Evolutionary conservation across 2,797 vertebrate genomes (phyloP).

Genomic region (Lepilemur septentrionalis): DNA sequence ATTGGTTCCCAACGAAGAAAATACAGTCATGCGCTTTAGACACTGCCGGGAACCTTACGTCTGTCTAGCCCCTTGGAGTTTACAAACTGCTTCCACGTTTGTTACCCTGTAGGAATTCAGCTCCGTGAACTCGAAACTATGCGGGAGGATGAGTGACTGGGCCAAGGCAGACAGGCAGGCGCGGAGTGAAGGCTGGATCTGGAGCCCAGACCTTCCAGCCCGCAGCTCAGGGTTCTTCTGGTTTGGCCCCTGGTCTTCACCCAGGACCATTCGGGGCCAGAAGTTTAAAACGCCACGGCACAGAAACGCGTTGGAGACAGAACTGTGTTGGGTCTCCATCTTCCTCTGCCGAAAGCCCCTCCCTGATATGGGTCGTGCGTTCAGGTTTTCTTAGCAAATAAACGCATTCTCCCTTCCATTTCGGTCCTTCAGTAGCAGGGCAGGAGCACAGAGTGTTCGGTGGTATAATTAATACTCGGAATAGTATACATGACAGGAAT

Average conservation of each 20-base stretch:
- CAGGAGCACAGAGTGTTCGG: not conserved
- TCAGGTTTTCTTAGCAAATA: not conserved
- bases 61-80: no score
- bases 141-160: not conserved
- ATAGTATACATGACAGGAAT: conserved; percentile 69
- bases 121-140: not conserved
- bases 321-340: rapidly evolving
- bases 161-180: not conserved
- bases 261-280: not conserved
- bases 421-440: not conserved
- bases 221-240: not conserved
- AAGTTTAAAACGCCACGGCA: not conserved
- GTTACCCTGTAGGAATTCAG: no score
- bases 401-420: not conserved
- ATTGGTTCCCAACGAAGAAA: not conserved
- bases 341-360: not conserved
- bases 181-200: not conserved
- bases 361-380: rapidly evolving
- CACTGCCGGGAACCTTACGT: rapidly evolving
- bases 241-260: not conserved
- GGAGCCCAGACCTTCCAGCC: not conserved
- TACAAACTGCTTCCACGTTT: not conserved
- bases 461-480: conserved; percentile 75
- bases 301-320: rapidly evolving
- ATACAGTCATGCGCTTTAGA: no score